phyloP scores from a whole-genome alignment of 30 jellyfish, hydroid and myxozoan species.

The Hydractinia symbiolongicarpus region DNA sequence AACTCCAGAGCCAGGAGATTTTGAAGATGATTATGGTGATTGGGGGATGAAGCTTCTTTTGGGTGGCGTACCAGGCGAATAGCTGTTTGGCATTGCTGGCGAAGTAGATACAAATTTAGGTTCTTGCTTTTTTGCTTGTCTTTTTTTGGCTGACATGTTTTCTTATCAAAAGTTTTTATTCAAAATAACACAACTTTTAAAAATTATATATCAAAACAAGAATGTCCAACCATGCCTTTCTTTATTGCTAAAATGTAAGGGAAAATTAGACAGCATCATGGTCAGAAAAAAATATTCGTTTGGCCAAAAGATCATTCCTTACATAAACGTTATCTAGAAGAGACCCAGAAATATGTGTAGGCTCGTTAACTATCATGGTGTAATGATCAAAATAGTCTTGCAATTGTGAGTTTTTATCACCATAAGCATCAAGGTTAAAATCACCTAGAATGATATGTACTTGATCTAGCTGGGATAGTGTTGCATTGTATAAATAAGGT shows the following conservation, averaged over 20 bases:
- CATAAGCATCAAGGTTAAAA: not conserved
- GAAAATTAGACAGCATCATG: slow-evolving; percentile 8
- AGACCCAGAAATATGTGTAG: not conserved
- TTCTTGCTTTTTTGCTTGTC: no score
- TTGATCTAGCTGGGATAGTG: no score
- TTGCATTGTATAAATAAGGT: no score
- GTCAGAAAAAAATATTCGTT: slow-evolving; percentile 1
- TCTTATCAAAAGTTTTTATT: no score
- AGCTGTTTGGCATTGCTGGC: not conserved
- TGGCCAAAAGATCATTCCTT: no score
- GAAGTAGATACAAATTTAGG: not conserved
- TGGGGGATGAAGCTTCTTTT: not conserved
- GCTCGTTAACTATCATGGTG: no score
- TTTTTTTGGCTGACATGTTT: no score
- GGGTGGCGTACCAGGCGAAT: not conserved
- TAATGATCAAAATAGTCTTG: not conserved
- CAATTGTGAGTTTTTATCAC: not conserved
- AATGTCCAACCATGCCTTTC: no score
- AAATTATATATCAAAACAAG: no score
- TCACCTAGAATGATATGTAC: no score
- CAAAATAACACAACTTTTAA: no score
- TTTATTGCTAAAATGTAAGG: not conserved
- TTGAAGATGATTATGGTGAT: not conserved
- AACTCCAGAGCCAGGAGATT: slow-evolving; percentile 9
- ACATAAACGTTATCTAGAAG: no score